Evolutionary conservation across 1,140 invertebrate genomes (phyloP), one percentile per base, ranked within the genome.

Genomic region (Liolophura sinensis): DNA sequence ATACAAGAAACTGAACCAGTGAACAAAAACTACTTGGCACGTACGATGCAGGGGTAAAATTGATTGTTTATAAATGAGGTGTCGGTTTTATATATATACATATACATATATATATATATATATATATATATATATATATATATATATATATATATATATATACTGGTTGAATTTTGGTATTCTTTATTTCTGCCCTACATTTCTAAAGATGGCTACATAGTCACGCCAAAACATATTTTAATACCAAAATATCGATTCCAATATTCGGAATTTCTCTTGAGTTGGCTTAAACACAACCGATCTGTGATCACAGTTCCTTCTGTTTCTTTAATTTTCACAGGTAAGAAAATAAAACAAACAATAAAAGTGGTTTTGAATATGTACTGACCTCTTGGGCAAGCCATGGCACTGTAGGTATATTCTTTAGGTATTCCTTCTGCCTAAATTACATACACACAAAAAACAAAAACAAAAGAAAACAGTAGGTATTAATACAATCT

Each of bases 361-460:
- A 24, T 5, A 7, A 20, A 54, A 12, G 12, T 7, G 24, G 24
- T 54, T 54, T 40, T 40, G 31, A 27, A 61, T n/a, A 14, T 24
- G 20, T 60, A 52, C 56, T 59, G 67, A 79, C 76, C 74, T 72
- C 72, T 59, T 15, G 73, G 64, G 72, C 80, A 81, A 16, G 79
- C 67, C 55, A 78, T 78, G 12, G 71, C 54, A 48, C 71, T 75
- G 22, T 66, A 58, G 40, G 75, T 77, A 58, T 78, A 75, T 27
- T 78, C 73, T 47, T 78, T 67, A n/a, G 73, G 67, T 18, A 75
- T 64, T 31, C 80, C 82, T 59, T 82, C 79, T 31, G 80, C 70
- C 78, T 82, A 60, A 40, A 40, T 40, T 9, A 9, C n/a, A 54
- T 12, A 54, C 51, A 12, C n/a, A 54, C 24, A 54, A n/a, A n/a